Evolutionary conservation across 2,113 vertebrate species (phyloP), one percentile per base, ranked within the genome.

Genomic region (Malurus elegans): DNA sequence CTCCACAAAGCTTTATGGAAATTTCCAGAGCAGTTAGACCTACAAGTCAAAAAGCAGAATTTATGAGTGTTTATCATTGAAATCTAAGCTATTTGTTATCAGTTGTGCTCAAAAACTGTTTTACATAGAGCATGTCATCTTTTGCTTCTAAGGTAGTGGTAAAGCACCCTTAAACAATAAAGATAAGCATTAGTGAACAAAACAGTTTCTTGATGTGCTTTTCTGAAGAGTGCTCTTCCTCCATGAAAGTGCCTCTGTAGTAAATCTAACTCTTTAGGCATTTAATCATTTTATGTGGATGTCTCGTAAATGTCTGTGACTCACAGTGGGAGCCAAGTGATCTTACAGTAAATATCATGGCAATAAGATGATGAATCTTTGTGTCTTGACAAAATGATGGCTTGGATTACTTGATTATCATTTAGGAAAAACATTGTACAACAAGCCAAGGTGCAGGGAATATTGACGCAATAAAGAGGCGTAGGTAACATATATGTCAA

Each of bases 301-400:
- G 80, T 64, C 72, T 97, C 1, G 0, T 87, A 95, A 97, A 93
- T 92, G 69, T 84, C 94, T 92, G 51, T 64, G 88, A 20, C 47
- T 93, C 64, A 86, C 72, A 54, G 20, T 60, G 75, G 42, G 60
- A 95, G 34, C 47, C 79, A 73, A 88, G 50, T 44, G 82, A 86
- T 95, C 67, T 86, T 60, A 88, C 42, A 47, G 75, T 86, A 97
- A 97, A 95, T 95, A 93, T 54, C 79, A 93, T 38, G 69, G 69
- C 75, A 93, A 88, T 78, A 92, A 80, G n/a, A 86, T 90, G 86
- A 96, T 95, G 71, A 83, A 93, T 94, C 82, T 92, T 88, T 78
- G 57, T 94, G 92, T 88, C 90, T 95, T 79, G 34, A 50, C 54
- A 70, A 75, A 95, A 62, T 73, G 71, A 86, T 90, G 64, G 58